Evolutionary conservation across 2,113 vertebrate species (phyloP), one percentile per base, ranked within the genome.

Genomic region (Beaufortia kweichowensis): DNA sequence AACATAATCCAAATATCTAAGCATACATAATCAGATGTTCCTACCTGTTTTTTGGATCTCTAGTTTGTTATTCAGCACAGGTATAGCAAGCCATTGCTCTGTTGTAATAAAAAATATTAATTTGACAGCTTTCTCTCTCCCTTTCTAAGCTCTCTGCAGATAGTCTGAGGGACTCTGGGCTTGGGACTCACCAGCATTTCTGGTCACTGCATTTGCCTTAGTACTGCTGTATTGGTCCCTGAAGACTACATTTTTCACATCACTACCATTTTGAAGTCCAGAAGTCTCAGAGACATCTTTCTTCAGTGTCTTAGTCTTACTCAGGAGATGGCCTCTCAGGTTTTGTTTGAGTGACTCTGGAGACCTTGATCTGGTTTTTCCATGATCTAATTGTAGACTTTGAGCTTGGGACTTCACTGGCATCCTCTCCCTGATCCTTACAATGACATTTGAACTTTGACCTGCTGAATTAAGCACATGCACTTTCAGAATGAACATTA

Each of bases 401-500:
- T 69, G 60, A 14, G 43, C 62, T 64, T 15, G 23, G 43, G 67
- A 79, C 69, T 35, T 67, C 15, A 26, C 29, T 21, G 50, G 10
- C 79, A 77, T 12, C 74, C 56, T 67, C 73, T 84, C 61, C 28
- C 23, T 73, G 48, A 19, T 39, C 17, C 26, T 28, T 43, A 14
- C 46, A 29, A 41, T 67, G 7, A 19, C 23, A 6, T 70, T 35
- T 53, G 5, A n/a, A 19, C 26, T 17, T 60, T 50, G 62, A 80
- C 80, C 84, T 87, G 83, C 53, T 35, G 53, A 78, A 69, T 62
- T n/a, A 79, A 81, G 79, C 31, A 21, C 28, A 73, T 26, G 21
- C n/a, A 79, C n/a, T 21, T 64, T 66, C 55, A 67, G 55, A 68
- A 46, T 68, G 35, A 46, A 24, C 24, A 68, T 2, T 55, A 35